A percentile compares a stretch with the other conserved stretches of the same genome.
Evolutionary conservation across 2,113 vertebrate genomes (phyloP).

Genomic region (Circaetus cinerascens): DNA sequence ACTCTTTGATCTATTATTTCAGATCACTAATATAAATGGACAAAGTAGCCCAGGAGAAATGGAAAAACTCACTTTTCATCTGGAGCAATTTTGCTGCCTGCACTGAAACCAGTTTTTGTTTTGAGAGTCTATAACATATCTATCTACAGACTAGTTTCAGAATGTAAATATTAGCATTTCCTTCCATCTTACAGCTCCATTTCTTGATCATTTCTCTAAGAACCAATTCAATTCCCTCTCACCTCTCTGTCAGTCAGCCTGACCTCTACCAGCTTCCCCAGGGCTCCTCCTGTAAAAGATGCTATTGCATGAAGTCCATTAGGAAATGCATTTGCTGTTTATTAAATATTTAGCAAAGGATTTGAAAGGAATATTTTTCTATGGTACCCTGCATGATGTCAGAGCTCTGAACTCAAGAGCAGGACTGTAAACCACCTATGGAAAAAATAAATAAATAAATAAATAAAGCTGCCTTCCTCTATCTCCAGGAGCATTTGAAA

Average conservation of each 20-base stretch:
- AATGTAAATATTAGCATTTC: not conserved
- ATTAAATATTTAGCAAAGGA: not conserved
- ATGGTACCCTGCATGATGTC: not conserved
- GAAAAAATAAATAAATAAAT: not conserved
- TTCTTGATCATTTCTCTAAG: not conserved
- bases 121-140: not conserved
- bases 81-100: not conserved
- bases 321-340: not conserved
- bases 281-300: not conserved
- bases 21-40: not conserved
- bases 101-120: not conserved
- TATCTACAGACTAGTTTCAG: not conserved
- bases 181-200: not conserved
- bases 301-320: not conserved
- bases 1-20: not conserved
- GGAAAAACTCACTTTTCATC: not conserved
- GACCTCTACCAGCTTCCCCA: not conserved
- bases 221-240: not conserved
- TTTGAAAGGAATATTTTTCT: not conserved
- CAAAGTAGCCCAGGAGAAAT: not conserved
- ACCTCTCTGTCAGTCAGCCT: not conserved
- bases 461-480: not conserved
- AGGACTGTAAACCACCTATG: not conserved
- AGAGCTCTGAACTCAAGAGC: not conserved
- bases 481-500: not conserved